Conservation (phyloP, 1,140 invertebrate species). For the Telenomus remus region DNA sequence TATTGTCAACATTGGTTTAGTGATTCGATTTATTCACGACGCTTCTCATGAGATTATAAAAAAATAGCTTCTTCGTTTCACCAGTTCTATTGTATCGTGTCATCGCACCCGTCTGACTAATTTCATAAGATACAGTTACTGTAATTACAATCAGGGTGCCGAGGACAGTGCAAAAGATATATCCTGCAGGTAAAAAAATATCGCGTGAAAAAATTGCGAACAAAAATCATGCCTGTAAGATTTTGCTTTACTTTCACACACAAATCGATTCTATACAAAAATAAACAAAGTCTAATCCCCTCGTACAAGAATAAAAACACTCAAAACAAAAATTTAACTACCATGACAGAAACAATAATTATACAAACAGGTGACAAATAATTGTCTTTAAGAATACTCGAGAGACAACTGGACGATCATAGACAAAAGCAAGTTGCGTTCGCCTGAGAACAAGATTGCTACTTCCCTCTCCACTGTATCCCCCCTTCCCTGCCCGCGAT, state of each 20-base stretch:
- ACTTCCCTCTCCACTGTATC: constrained; percentile 11
- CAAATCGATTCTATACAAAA: neutral
- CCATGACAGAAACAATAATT: constrained; percentile 1
- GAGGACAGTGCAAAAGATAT: too few relatives aligned
- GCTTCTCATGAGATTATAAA: too few relatives aligned
- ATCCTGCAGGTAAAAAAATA: too few relatives aligned
- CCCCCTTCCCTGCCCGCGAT: constrained; percentile 10
- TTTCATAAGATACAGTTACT: too few relatives aligned
- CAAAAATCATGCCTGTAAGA: neutral
- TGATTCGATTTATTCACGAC: too few relatives aligned
- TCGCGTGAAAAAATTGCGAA: too few relatives aligned
- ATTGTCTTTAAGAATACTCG: neutral
- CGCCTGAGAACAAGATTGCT: neutral
- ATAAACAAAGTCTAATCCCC: neutral
- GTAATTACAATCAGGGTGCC: too few relatives aligned
- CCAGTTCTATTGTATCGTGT: too few relatives aligned
- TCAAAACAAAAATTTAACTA: neutral
- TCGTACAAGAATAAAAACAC: neutral
- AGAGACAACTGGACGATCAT: neutral
- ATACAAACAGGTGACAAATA: neutral
- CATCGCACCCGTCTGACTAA: too few relatives aligned
- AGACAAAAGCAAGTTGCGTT: neutral
- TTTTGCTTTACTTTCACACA: constrained; percentile 5
- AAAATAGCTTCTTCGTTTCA: too few relatives aligned
- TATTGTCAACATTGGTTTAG: too few relatives aligned